Evolutionary conservation across 2,888 invertebrate genomes (phyloP).

Genomic region (Mesochorus sp.): DNA sequence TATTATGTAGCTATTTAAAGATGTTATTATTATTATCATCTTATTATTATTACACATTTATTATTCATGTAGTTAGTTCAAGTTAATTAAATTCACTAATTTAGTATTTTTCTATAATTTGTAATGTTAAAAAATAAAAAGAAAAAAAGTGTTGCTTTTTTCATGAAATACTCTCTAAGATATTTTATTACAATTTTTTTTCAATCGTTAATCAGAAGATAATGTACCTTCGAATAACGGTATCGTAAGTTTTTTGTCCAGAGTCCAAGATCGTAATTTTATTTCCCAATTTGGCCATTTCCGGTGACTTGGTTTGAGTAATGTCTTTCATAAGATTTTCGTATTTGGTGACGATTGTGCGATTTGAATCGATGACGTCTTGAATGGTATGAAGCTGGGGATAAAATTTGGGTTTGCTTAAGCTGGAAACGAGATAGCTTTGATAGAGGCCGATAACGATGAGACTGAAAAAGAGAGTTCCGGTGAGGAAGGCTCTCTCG

Average conservation of each 20-base stretch:
- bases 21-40: too few relatives aligned
- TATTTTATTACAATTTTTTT: too few relatives aligned
- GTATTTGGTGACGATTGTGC: slow-evolving; percentile 70
- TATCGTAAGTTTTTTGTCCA: slow-evolving; percentile 49
- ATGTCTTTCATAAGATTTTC: slow-evolving; percentile 64
- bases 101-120: too few relatives aligned
- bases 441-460: slow-evolving; percentile 69
- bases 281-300: slow-evolving; percentile 37
- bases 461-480: slow-evolving; percentile 67
- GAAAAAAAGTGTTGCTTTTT: too few relatives aligned
- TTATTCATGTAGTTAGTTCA: too few relatives aligned
- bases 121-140: too few relatives aligned
- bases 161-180: too few relatives aligned
- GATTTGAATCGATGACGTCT: slow-evolving; percentile 66
- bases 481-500: slow-evolving; percentile 65
- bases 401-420: slow-evolving; percentile 70
- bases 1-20: too few relatives aligned
- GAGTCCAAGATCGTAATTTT: slow-evolving; percentile 38
- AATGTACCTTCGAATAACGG: slow-evolving; percentile 62
- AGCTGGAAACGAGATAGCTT: slow-evolving; percentile 67
- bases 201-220: slow-evolving; percentile 7
- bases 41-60: too few relatives aligned
- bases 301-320: slow-evolving; percentile 50
- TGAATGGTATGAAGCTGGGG: slow-evolving; percentile 68
- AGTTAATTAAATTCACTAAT: too few relatives aligned